Conservation (phyloP, 2,888 invertebrate species). For the Apotomis turbidana region DNA sequence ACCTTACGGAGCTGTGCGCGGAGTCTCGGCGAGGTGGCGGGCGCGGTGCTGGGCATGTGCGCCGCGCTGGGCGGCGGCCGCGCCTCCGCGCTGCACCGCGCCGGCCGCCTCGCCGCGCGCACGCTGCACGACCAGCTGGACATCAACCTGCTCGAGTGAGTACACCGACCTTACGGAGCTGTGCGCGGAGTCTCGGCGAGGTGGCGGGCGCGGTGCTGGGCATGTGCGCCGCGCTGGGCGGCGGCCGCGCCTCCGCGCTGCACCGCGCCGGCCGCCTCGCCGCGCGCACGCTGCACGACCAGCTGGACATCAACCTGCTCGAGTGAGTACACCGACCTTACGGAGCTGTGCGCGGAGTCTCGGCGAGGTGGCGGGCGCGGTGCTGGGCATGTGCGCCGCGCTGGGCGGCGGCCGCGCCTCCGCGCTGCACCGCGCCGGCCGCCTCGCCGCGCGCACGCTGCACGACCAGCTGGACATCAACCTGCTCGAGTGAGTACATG, state of each 20-base stretch:
- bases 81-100: slow-evolving; percentile 69
- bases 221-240: slow-evolving; percentile 73
- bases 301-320: slow-evolving; percentile 85
- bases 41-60: slow-evolving; percentile 83
- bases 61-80: slow-evolving; percentile 74
- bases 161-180: background rate
- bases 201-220: slow-evolving; percentile 88
- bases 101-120: slow-evolving; percentile 49
- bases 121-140: slow-evolving; percentile 65
- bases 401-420: slow-evolving; percentile 74
- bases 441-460: slow-evolving; percentile 53
- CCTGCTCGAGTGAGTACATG: slow-evolving; percentile 76
- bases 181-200: slow-evolving; percentile 87
- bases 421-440: slow-evolving; percentile 63
- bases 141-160: slow-evolving; percentile 87
- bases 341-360: slow-evolving; percentile 78
- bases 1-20: slow-evolving; percentile 48
- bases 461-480: slow-evolving; percentile 81
- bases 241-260: slow-evolving; percentile 72
- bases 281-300: slow-evolving; percentile 61
- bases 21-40: slow-evolving; percentile 91
- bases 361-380: slow-evolving; percentile 91
- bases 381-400: slow-evolving; percentile 71
- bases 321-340: slow-evolving; percentile 73
- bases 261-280: slow-evolving; percentile 23